Percentiles rank a stretch among this genome's conserved stretches.
phyloP scores from a whole-genome alignment of 2,888 invertebrate species.

The Cybosia mesomella region DNA sequence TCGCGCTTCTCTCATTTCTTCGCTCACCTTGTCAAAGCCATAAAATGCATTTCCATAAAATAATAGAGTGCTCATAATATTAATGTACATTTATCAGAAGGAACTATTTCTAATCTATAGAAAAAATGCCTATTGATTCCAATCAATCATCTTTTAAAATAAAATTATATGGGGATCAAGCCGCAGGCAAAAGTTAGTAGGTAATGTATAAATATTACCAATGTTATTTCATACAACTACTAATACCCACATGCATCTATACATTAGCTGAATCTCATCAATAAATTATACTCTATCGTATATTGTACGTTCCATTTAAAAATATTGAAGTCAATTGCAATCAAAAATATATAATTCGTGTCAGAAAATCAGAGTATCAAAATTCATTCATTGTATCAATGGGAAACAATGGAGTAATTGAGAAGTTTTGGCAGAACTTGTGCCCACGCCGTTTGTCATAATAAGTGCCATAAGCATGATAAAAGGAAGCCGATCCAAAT shows the following conservation, averaged over 20 bases:
- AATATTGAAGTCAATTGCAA: conserved; percentile 25
- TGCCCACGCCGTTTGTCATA: conserved; percentile 42
- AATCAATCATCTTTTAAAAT: too few species aligned
- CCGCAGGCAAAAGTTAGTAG: too few species aligned
- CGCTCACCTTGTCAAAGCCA: too few species aligned
- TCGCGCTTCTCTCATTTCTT: too few species aligned
- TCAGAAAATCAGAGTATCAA: conserved; percentile 40
- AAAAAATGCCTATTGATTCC: too few species aligned
- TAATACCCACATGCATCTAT: background rate
- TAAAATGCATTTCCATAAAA: too few species aligned
- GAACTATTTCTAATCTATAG: too few species aligned
- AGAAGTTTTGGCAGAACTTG: conserved; percentile 45
- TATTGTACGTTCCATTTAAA: conserved; percentile 14
- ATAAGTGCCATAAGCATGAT: conserved; percentile 28
- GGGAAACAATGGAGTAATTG: conserved; percentile 45
- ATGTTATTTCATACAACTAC: background rate
- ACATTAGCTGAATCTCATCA: background rate
- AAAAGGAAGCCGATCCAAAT: conserved; percentile 42
- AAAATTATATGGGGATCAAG: too few species aligned
- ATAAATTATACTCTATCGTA: conserved; percentile 5
- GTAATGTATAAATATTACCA: background rate
- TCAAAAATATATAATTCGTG: conserved; percentile 29
- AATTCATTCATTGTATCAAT: conserved; percentile 51
- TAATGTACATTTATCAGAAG: too few species aligned
- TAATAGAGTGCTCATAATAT: too few species aligned